Evolutionary conservation across 2,113 vertebrate species (phyloP), one percentile per base, ranked within the genome.

Genomic region (Entosphenus tridentatus): DNA sequence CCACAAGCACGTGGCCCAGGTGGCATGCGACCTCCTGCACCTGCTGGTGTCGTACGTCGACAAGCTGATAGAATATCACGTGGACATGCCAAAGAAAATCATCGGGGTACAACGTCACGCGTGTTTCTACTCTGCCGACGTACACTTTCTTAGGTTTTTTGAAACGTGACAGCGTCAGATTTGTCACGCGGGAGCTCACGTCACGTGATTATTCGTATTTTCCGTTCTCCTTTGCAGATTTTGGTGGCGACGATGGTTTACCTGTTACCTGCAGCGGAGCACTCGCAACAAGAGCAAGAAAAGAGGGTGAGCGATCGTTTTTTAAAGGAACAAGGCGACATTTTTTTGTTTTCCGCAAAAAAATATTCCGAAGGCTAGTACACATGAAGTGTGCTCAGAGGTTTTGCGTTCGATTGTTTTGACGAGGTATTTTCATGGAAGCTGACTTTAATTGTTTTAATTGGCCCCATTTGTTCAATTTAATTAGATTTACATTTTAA

Each of bases 221-320:
- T 18, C 18, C 56, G 18, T 72, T 68, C 72, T 75, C 78, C 75
- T 59, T 18, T 76, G 39, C 75, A 98, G 92, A 95, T 98, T 77
- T 90, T 96, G 55, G 87, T 97, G 80, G 91, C 91, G 75, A 98
- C 92, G 70, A 87, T 95, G 71, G 85, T 87, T 8, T 98, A 95
- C 78, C 89, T 98, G 72, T 80, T 98, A 78, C 93, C 93, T 0
- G 86, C 86, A 73, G 88, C 92, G 1, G 92, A 97, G 57, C 83
- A 88, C 73, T 96, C 92, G 55, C 82, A 83, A 2, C 76, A 88
- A 76, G 93, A 98, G 78, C 81, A 81, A 16, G 93, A 98, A 79
- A 98, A 96, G 80, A 97, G 96, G 88, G 93, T 96, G 82, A 74
- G 75, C 67, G 67, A 65, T 39, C 39, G 39, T 39, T 39, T 39